A percentile compares a stretch with the other conserved stretches of the same genome.
These are phyloP conservation scores for Rhyzopertha dominica DNA, from an alignment of 1,140 invertebrate genomes.

Conservation along the genomic window DNA sequence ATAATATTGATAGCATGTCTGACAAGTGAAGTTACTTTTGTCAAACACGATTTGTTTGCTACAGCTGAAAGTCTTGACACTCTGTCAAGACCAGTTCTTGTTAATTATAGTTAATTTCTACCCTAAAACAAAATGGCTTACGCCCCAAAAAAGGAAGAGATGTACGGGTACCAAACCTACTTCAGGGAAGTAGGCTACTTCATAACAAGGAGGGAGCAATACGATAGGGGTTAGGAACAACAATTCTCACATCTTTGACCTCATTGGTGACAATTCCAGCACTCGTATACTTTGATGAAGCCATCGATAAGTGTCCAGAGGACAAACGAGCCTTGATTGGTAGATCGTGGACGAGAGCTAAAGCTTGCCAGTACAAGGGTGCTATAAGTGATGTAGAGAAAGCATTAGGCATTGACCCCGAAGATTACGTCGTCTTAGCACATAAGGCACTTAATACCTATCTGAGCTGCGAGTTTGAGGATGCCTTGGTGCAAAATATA, in stretches of 20 bases:
- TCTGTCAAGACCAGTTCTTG: too few relatives aligned
- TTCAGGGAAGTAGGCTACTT: constrained; percentile 50
- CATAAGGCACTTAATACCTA: constrained; percentile 52
- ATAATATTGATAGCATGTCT: too few relatives aligned
- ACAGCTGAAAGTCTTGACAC: too few relatives aligned
- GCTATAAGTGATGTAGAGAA: constrained; percentile 50
- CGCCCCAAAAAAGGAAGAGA: constrained; percentile 47
- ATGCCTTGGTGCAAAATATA: constrained; percentile 50
- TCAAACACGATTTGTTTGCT: too few relatives aligned
- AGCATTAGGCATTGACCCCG: constrained; percentile 47
- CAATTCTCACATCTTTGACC: neutral
- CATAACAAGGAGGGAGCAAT: constrained; percentile 48
- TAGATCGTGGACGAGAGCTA: constrained; percentile 47
- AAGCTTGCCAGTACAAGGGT: constrained; percentile 48
- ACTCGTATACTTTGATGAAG: constrained; percentile 47
- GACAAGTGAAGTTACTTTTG: too few relatives aligned
- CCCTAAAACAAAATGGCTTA: too few relatives aligned
- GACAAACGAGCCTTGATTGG: constrained; percentile 49
- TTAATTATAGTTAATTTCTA: too few relatives aligned
- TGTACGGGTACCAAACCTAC: constrained; percentile 49
- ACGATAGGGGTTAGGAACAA: constrained; percentile 45
- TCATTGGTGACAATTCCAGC: constrained; percentile 5
- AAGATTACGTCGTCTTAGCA: constrained; percentile 47
- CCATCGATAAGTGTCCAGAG: constrained; percentile 45
- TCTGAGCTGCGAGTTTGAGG: constrained; percentile 52